A percentile compares a stretch with the other conserved stretches of the same genome.
These are phyloP conservation scores for Antheraea assamensis DNA, from an alignment of 2,888 invertebrate species.

Conservation along the genomic window DNA sequence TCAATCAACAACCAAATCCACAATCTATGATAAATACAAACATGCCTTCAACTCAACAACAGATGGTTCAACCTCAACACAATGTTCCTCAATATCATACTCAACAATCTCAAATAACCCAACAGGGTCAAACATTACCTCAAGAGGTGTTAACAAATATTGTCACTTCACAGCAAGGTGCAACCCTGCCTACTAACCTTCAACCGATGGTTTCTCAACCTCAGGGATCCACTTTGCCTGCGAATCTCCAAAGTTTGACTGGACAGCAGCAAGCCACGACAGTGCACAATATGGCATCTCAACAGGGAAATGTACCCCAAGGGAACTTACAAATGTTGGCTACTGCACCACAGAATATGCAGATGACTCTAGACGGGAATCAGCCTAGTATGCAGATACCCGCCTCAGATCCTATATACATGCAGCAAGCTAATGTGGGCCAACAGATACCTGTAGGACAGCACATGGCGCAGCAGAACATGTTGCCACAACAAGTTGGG, in stretches of 20 bases:
- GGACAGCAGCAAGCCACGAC: conserved; percentile 73
- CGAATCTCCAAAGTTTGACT: conserved; percentile 79
- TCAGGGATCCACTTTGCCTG: conserved; percentile 84
- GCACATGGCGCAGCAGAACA: conserved; percentile 75
- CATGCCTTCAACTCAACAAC: conserved; percentile 74
- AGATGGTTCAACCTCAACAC: conserved; percentile 77
- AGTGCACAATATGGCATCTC: conserved; percentile 72
- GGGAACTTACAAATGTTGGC: conserved; percentile 83
- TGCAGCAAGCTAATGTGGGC: conserved; percentile 71
- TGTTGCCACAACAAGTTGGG: conserved; percentile 73
- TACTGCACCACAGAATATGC: conserved; percentile 78
- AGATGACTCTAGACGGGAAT: conserved; percentile 80
- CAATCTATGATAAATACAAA: conserved; percentile 73
- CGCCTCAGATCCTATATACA: conserved; percentile 77
- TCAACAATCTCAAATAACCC: conserved; percentile 75
- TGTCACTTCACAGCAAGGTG: conserved; percentile 77
- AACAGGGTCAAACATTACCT: conserved; percentile 76
- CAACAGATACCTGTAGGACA: conserved; percentile 72
- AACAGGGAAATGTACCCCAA: conserved; percentile 82
- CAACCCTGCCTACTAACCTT: conserved; percentile 71
- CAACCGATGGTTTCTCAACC: conserved; percentile 74
- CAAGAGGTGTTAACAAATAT: conserved; percentile 78
- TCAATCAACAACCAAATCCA: conserved; percentile 71
- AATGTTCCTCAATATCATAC: conserved; percentile 77
- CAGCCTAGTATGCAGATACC: conserved; percentile 81